Evolutionary conservation across 2,888 invertebrate species (phyloP), one percentile per base, ranked within the genome.

Genomic region (Aphodius granarius): DNA sequence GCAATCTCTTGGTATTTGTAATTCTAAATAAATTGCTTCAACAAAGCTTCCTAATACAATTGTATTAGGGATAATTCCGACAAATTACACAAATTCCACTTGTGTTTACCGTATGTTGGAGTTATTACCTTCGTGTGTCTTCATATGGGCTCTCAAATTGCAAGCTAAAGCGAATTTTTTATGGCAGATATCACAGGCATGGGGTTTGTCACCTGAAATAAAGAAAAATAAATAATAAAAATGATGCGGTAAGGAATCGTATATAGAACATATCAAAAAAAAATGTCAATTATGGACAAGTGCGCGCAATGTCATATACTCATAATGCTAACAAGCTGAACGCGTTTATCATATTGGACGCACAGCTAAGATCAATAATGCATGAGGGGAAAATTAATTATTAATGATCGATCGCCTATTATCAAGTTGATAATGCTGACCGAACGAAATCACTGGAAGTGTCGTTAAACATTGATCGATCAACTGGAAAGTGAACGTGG

Each of bases 161-260:
- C 93, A 93, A 71, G 92, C 92, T 77, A 94, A 86, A 4, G 93
- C 93, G 83, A 94, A 94, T 83, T 91, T 91, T 86, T 93, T 93
- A 83, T 90, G 90, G 86, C 93, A 94, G 20, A 92, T 86, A 79
- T 91, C 90, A 84, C 94, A 94, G 66, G 91, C 90, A 85, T 93
- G 93, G 15, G 93, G 93, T 84, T 93, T 93, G 85, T 93, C 93
- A 79, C 93, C 94, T 93, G 88, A 77, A 88, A 88, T 20, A 68
- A 68, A 9, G 19, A 68, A n/a, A n/a, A n/a, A n/a, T n/a, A n/a
- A n/a, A n/a, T n/a, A n/a, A n/a, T n/a, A n/a, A n/a, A n/a, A n/a
- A n/a, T 20, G 22, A 21, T 16, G 19, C 65, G 65, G 65, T 68
- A 68, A 68, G n/a, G n/a, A n/a, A n/a, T 68, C 68, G 68, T 68